A percentile compares a stretch with the other conserved stretches of the same genome.
phyloP scores from a whole-genome alignment of 2,797 vertebrate genomes.

The Bucorvus abyssinicus region DNA sequence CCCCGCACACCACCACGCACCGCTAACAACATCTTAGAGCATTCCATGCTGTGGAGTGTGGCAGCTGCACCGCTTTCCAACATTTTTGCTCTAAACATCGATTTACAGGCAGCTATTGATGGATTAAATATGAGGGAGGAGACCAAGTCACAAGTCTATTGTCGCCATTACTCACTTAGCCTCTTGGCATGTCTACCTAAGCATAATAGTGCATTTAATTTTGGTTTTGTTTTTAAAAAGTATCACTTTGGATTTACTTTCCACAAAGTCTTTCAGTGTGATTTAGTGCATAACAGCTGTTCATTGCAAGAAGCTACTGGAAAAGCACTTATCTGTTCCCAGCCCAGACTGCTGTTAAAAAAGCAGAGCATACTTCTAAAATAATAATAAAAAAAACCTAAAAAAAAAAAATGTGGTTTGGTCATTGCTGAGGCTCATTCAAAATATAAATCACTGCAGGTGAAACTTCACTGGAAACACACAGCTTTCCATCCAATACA shows the following conservation, averaged over 20 bases:
- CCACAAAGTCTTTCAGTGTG: background rate
- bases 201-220: background rate
- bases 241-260: background rate
- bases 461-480: background rate
- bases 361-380: background rate
- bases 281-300: conserved; percentile 1
- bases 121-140: background rate
- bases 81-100: background rate
- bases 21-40: background rate
- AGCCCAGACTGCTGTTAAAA: background rate
- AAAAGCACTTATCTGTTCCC: background rate
- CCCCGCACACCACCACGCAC: accelerated
- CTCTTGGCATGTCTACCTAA: background rate
- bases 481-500: background rate
- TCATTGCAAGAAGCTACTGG: conserved; percentile 23
- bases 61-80: background rate
- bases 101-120: background rate
- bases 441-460: background rate
- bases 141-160: background rate
- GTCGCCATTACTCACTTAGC: background rate
- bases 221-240: background rate
- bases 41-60: background rate
- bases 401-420: background rate
- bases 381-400: background rate
- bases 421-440: background rate